Base-by-base conservation (phyloP, 2,797 vertebrate species). In the Chaetophractus vellerosus region DNA sequence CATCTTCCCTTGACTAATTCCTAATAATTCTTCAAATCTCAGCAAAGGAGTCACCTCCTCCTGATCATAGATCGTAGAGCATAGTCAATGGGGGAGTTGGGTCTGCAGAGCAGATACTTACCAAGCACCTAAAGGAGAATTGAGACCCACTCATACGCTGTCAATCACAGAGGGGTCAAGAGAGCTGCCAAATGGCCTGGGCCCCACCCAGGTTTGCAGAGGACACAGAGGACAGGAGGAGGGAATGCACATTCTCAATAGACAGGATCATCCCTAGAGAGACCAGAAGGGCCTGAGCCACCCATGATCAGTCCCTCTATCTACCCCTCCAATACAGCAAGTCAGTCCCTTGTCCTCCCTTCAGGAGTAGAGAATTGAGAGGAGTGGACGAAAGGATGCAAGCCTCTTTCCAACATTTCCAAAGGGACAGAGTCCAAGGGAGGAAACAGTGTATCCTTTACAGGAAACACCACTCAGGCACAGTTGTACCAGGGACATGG, bases 31-130 rank as follows among this genome's bases (percentile, higher is more conserved):
- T 87, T 83, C 48, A n/a, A 18, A 38, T 23, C 19, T 59, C 15
- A 72, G 19, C 24, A n/a, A 1, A 23, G 50, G 2, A 66, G 76
- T 48, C 48, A 36, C 71, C 36, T 64, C 48, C 28, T 74, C 57
- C 16, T 0, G 41, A 93, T 48, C 24, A 24, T 11, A 61, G 63
- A 36, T 59, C 57, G 6, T 5, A 15, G 38, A 41, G 28, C 8
- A 50, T 3, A 66, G 4, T 18, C 48, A 28, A 6, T 2, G 7
- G 1, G 7, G 2, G 24, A 57, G 31, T 23, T 19, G 0, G 11
- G 10, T 69, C 74, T 31, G 18, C 55, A 50, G 61, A 52, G 41
- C 28, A 75, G 55, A 79, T 23, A 41, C 19, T 50, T 36, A 41
- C 6, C 52, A 41, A 26, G 10, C 15, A 82, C 45, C 63, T n/a